Evolutionary conservation across 2,113 vertebrate genomes (phyloP), one percentile per base, ranked within the genome.

Genomic region (Ifrita kowaldi): DNA sequence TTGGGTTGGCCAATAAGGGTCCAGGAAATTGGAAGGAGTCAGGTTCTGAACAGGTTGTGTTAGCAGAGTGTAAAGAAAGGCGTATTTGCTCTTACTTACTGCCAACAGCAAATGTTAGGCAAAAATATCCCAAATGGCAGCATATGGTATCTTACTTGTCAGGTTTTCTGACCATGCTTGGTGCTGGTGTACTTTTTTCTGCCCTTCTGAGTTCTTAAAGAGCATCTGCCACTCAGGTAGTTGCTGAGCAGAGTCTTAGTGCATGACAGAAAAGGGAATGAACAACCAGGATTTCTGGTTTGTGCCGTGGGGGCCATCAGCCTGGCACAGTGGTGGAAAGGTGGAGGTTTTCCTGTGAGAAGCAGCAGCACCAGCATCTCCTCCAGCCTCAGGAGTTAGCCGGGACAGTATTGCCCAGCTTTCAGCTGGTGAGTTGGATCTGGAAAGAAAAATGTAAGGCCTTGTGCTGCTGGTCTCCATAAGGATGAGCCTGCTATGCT

Each of bases 301-400:
- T 52, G 10, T 60, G 41, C 44, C 1, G 0, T 13, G 41, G 1
- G 3, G 32, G 4, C 22, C 6, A 0, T 53, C 49, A 49, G 28
- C 47, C 70, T 63, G 35, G 33, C 65, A 44, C 26, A 3, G 39
- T 19, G 79, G 42, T 27, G 57, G 32, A 46, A 70, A n/a, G 28
- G 33, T 1, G 2, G 7, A 13, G 35, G 8, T 53, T 78, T 23
- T 33, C 22, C 75, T 37, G 9, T 55, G 59, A 22, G 26, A 69
- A 82, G 55, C 27, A n/a, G 33, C 41, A 73, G 37, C 27, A 56
- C 13, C 73, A 49, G 22, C 49, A 49, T 65, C 32, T 70, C 23
- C 33, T 17, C 6, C 20, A 41, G 64, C 28, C 42, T 46, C 60
- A 20, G 33, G 47, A 63, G 20, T 44, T n/a, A 18, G 17, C 1